Evolutionary conservation across 2,888 invertebrate species (phyloP).

Genomic region (Drosophila fulvimacula): DNA sequence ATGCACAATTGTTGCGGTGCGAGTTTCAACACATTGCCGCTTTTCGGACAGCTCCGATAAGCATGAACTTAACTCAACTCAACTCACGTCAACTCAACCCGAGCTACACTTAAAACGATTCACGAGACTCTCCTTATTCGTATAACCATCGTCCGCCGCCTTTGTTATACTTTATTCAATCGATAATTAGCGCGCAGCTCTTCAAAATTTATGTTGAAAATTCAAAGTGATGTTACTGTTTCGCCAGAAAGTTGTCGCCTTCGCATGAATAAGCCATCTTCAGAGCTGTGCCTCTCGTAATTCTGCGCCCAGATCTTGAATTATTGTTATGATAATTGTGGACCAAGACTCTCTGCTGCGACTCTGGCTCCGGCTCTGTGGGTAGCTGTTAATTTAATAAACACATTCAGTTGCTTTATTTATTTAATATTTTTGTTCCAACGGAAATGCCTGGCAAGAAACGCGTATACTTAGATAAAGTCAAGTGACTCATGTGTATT

Average conservation of each 20-base stretch:
- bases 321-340: slow-evolving; percentile 78
- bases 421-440: slow-evolving; percentile 55
- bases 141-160: slow-evolving; percentile 5
- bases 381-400: slow-evolving; percentile 74
- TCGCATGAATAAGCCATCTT: slow-evolving; percentile 43
- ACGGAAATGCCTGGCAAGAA: slow-evolving; percentile 61
- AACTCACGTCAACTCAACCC: slow-evolving; percentile 1
- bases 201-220: slow-evolving; percentile 79
- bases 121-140: slow-evolving; percentile 17
- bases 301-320: slow-evolving; percentile 62
- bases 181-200: slow-evolving; percentile 70
- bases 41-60: slow-evolving; percentile 46
- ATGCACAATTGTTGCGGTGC: slow-evolving; percentile 51
- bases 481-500: slow-evolving; percentile 48
- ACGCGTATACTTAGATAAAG: slow-evolving; percentile 15
- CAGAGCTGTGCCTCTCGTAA: slow-evolving; percentile 33
- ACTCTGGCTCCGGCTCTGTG: slow-evolving; percentile 42
- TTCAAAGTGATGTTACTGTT: slow-evolving; percentile 81
- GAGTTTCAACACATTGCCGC: slow-evolving; percentile 45
- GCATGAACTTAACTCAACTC: slow-evolving; percentile 21
- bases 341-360: no score
- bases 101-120: slow-evolving; percentile 18
- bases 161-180: slow-evolving; percentile 68
- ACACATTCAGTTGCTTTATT: slow-evolving; percentile 68
- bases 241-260: slow-evolving; percentile 68